phyloP scores from a whole-genome alignment of 2,113 vertebrate genomes.

The Macaca mulatta region DNA sequence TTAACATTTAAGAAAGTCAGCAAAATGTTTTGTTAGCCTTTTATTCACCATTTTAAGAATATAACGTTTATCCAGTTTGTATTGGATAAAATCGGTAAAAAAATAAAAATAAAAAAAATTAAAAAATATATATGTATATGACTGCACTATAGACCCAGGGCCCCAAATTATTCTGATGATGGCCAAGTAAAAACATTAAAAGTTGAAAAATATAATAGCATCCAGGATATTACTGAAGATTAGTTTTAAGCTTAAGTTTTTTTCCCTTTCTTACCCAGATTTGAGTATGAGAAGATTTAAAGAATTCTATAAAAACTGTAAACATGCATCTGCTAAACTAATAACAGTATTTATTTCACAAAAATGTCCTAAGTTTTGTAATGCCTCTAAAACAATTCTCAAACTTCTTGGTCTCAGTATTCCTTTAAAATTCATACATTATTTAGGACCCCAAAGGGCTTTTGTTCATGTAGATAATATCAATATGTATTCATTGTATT shows the following conservation, averaged over 20 bases:
- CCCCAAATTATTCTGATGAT: neutral
- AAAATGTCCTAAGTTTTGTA: slow-evolving; percentile 30
- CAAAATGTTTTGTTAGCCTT: neutral
- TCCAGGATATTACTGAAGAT: neutral
- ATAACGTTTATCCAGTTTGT: neutral
- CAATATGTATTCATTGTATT: neutral
- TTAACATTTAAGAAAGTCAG: slow-evolving; percentile 1
- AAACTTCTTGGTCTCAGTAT: neutral
- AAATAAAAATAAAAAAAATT: neutral
- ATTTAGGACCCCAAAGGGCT: neutral
- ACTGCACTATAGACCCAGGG: neutral
- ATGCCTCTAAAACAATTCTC: neutral
- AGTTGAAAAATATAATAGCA: neutral
- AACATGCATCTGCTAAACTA: neutral
- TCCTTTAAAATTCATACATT: neutral
- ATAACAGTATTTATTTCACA: neutral
- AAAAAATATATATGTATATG: neutral
- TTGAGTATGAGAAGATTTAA: neutral
- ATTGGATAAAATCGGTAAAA: slow-evolving; percentile 22
- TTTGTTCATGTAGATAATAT: neutral
- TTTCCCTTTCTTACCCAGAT: neutral
- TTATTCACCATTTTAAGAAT: neutral
- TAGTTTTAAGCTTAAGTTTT: neutral
- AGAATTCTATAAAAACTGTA: neutral
- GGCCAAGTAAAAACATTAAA: slow-evolving; percentile 21